Conservation (phyloP, 2,797 vertebrate genomes). For the Rhinichthys osculus region DNA sequence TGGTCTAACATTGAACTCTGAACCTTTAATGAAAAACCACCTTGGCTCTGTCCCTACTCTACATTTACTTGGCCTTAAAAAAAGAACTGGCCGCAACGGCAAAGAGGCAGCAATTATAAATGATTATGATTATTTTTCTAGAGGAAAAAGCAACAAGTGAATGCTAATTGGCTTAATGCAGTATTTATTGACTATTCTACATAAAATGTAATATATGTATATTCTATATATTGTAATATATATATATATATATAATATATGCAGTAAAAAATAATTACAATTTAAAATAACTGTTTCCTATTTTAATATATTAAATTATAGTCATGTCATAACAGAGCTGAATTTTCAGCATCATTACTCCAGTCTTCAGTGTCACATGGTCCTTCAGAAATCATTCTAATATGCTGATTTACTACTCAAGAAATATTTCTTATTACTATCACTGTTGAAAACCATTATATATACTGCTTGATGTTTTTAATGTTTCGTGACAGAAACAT, state of each 20-base stretch:
- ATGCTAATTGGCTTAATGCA: not conserved
- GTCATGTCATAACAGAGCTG: not conserved
- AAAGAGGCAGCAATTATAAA: not conserved
- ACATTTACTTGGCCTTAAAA: slow-evolving; percentile 35
- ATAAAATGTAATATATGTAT: not conserved
- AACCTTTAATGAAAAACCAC: slow-evolving; percentile 60
- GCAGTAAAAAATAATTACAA: not conserved
- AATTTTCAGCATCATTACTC: not conserved
- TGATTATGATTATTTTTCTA: slow-evolving; percentile 2
- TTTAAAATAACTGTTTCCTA: not conserved
- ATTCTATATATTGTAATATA: no score
- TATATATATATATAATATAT: no score
- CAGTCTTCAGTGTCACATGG: not conserved
- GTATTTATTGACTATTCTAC: slow-evolving; percentile 1
- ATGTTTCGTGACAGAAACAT: not conserved
- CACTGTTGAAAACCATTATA: not conserved
- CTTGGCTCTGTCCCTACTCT: slow-evolving; percentile 27
- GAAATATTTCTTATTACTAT: not conserved
- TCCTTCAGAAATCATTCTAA: not conserved
- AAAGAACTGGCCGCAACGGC: not conserved
- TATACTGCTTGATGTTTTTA: no score
- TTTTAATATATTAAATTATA: not conserved
- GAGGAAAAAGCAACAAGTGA: not conserved
- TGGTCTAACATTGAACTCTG: slow-evolving; percentile 81
- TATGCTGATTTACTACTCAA: not conserved